Percentiles rank a stretch among this genome's conserved stretches.
These are phyloP conservation scores for Ctenomys sociabilis DNA, from an alignment of 2,113 vertebrate species.

Conservation along the genomic window DNA sequence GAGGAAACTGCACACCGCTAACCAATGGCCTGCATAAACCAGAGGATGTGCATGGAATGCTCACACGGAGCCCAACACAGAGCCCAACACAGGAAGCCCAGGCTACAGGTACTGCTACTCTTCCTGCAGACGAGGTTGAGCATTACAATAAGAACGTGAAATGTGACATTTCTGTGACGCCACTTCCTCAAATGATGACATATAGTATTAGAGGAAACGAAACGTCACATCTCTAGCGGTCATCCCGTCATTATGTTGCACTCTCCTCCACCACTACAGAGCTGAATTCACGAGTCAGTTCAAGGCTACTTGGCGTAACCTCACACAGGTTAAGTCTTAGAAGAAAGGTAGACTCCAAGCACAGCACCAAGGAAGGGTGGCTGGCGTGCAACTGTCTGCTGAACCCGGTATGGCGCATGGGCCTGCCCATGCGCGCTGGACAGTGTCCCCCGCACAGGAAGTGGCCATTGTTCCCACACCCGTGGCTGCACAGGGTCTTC, in stretches of 20 bases:
- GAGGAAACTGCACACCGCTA: not conserved
- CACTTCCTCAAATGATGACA: not conserved
- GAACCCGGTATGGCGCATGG: not conserved
- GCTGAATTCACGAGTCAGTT: not conserved
- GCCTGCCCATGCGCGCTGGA: not conserved
- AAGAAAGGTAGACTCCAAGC: not conserved
- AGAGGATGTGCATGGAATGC: not conserved
- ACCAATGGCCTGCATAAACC: not conserved
- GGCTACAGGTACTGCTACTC: not conserved
- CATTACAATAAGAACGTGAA: not conserved
- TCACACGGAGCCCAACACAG: not conserved
- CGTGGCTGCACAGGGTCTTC: conserved; percentile 50
- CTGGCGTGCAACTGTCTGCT: not conserved
- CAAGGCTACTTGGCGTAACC: not conserved
- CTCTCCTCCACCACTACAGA: not conserved
- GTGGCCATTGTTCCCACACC: conserved; percentile 72
- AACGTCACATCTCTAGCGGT: not conserved
- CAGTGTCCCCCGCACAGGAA: conserved; percentile 61
- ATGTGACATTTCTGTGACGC: not conserved
- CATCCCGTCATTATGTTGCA: not conserved
- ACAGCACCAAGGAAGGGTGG: not conserved
- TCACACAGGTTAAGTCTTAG: not conserved
- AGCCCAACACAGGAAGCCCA: fast-evolving
- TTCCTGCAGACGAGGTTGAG: not conserved
- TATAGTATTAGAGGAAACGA: not conserved